Conservation (phyloP, 2,888 invertebrate genomes). For the Euzetes globulus region DNA sequence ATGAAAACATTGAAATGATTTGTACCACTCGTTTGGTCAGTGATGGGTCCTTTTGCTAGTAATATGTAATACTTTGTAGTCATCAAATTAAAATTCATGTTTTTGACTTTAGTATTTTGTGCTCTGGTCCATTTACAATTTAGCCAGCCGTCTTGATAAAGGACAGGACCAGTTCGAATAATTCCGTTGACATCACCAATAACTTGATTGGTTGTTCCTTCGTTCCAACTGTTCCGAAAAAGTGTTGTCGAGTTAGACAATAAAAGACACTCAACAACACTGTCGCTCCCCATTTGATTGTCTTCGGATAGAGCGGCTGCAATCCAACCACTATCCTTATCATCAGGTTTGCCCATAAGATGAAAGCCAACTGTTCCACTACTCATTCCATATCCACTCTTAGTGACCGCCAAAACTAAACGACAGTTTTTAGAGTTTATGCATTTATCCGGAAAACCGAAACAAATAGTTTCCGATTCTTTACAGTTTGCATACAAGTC, state of each 20-base stretch:
- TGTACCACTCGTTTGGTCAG: constrained; percentile 23
- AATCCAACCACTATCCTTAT: neutral
- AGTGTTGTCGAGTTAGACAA: constrained; percentile 53
- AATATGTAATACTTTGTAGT: constrained; percentile 63
- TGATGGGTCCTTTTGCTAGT: constrained; percentile 60
- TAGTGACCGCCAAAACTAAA: neutral
- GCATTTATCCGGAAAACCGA: neutral
- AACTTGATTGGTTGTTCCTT: neutral
- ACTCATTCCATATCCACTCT: neutral
- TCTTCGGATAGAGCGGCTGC: constrained; percentile 69
- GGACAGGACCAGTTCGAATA: neutral
- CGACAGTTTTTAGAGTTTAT: neutral
- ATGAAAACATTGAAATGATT: too few relatives aligned
- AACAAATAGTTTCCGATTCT: neutral
- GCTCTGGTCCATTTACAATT: constrained; percentile 36
- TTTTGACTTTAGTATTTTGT: constrained; percentile 51
- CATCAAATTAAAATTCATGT: constrained; percentile 61
- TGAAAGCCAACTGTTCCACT: neutral
- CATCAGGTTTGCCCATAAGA: neutral
- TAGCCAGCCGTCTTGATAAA: constrained; percentile 24
- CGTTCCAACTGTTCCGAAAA: constrained; percentile 43
- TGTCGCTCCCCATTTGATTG: constrained; percentile 73
- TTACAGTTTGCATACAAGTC: neutral
- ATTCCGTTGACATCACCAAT: neutral
- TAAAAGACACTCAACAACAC: constrained; percentile 69